Conservation (phyloP, 2,888 invertebrate species). For the Heliconius ethilla region DNA sequence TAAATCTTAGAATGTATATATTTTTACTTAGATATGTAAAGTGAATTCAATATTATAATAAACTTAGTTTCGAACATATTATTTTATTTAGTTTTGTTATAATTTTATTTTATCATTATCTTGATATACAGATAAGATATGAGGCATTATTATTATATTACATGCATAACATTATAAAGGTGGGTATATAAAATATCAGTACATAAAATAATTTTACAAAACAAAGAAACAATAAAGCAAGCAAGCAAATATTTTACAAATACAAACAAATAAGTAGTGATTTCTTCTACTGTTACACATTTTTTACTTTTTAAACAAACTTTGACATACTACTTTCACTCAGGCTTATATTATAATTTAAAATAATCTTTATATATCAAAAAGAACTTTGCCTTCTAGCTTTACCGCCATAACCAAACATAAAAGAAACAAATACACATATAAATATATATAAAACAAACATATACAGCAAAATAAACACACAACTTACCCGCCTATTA, state of each 20-base stretch:
- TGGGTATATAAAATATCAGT: slow-evolving; percentile 49
- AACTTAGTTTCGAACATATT: not conserved
- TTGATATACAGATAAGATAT: not conserved
- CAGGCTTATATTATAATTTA: too few species aligned
- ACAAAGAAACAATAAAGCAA: not conserved
- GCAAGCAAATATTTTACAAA: not conserved
- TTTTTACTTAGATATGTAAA: not conserved
- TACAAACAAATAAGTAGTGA: not conserved
- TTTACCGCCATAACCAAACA: not conserved
- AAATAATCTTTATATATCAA: too few species aligned
- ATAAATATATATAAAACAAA: slow-evolving; percentile 20
- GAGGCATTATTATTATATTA: slow-evolving; percentile 39
- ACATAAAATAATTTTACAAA: not conserved
- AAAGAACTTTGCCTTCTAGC: not conserved
- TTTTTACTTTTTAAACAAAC: not conserved
- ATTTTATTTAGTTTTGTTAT: not conserved
- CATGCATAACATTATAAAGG: slow-evolving; percentile 49
- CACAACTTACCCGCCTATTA: slow-evolving; percentile 81
- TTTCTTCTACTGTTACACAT: not conserved
- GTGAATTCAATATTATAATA: not conserved
- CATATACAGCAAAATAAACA: slow-evolving; percentile 53
- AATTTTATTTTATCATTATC: not conserved
- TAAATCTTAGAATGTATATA: not conserved
- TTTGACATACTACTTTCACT: too few species aligned
- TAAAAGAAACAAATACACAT: not conserved